Conservation (phyloP, 1,140 invertebrate genomes). For the Hesperophylax magnus region DNA sequence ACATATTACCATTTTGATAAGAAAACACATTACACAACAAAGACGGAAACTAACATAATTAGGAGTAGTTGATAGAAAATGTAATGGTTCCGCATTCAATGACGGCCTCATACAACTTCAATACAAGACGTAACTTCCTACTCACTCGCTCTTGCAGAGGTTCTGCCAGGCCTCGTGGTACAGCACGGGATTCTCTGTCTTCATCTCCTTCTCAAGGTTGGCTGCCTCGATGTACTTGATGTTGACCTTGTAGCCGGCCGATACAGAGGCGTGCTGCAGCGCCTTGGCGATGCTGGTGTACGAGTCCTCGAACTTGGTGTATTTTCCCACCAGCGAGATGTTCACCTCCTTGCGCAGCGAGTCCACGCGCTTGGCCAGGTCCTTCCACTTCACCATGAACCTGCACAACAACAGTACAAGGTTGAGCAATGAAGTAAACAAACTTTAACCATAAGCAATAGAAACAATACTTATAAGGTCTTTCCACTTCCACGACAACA, state of each 20-base stretch:
- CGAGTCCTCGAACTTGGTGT: slow-evolving; percentile 95
- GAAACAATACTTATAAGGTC: too few species aligned
- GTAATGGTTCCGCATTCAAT: too few species aligned
- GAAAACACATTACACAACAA: too few species aligned
- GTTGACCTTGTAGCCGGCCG: slow-evolving; percentile 87
- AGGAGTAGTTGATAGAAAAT: too few species aligned
- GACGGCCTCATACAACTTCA: too few species aligned
- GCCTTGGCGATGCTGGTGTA: slow-evolving; percentile 98
- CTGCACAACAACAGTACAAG: slow-evolving; percentile 59
- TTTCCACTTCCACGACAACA: too few species aligned
- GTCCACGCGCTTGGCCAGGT: slow-evolving; percentile 89
- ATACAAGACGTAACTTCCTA: slow-evolving; percentile 51
- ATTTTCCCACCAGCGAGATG: slow-evolving; percentile 99
- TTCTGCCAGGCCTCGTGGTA: slow-evolving; percentile 96
- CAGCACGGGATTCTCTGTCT: slow-evolving; percentile 81
- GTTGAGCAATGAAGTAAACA: too few species aligned
- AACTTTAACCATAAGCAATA: too few species aligned
- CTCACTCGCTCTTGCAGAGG: slow-evolving; percentile 90
- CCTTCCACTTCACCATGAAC: slow-evolving; percentile 92
- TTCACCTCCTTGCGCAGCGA: slow-evolving; percentile 85
- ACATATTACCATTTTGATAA: too few species aligned
- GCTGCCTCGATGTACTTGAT: slow-evolving; percentile 94
- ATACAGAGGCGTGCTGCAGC: slow-evolving; percentile 91
- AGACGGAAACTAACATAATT: too few species aligned
- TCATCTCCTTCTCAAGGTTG: slow-evolving; percentile 85